Evolutionary conservation across 92 coral and sea anemone genomes (phyloP).

Genomic region (Hydrozoanthus gracilis): DNA sequence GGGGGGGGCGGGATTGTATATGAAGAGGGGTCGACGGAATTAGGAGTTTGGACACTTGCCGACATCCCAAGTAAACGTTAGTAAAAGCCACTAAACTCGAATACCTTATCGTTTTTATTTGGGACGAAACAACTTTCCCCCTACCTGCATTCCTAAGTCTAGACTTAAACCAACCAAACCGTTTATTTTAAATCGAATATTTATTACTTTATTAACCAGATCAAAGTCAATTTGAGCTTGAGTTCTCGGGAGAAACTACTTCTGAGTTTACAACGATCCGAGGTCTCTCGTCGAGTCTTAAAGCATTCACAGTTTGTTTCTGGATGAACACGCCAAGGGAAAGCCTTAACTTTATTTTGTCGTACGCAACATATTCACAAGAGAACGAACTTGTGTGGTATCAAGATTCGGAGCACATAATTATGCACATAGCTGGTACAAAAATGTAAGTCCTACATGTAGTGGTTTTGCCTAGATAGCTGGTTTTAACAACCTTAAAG

Average conservation of each 20-base stretch:
- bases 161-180: neutral
- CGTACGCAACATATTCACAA: neutral
- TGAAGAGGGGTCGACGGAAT: too few relatives aligned
- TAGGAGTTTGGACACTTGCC: too few relatives aligned
- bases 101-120: too few relatives aligned
- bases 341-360: neutral
- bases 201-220: neutral
- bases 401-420: neutral
- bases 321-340: constrained; percentile 13
- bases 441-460: neutral
- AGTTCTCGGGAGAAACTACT: constrained; percentile 5
- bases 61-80: too few relatives aligned
- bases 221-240: constrained; percentile 9
- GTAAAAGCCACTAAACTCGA: too few relatives aligned
- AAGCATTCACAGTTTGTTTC: constrained; percentile 3
- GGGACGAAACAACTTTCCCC: neutral
- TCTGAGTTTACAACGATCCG: neutral
- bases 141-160: neutral
- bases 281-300: constrained; percentile 28
- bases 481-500: neutral
- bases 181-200: neutral
- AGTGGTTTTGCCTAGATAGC: neutral
- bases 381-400: neutral
- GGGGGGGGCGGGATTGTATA: too few relatives aligned
- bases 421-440: neutral